Conservation (phyloP, 2,888 invertebrate species). For the Mimachlamys varia region DNA sequence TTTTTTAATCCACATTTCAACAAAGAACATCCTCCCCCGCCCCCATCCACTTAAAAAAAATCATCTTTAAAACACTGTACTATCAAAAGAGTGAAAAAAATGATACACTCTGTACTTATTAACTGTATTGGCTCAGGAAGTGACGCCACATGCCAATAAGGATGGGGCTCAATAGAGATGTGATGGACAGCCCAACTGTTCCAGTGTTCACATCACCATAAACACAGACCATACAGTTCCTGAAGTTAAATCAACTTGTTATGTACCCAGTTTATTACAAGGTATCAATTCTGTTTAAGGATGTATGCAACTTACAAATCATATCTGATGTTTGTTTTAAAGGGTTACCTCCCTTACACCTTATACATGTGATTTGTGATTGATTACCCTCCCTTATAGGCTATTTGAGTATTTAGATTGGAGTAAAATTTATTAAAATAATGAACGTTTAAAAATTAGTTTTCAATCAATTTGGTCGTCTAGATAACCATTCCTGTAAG, state of each 20-base stretch:
- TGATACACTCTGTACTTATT: background rate
- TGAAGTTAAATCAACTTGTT: background rate
- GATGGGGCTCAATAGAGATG: background rate
- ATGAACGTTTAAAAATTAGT: background rate
- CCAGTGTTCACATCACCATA: background rate
- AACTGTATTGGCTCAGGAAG: background rate
- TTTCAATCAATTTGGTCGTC: background rate
- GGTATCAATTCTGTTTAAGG: background rate
- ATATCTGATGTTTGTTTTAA: background rate
- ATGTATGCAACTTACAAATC: background rate
- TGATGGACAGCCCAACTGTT: slow-evolving; percentile 19
- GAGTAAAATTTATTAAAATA: too few species aligned
- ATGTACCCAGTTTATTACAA: background rate
- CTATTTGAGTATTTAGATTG: too few species aligned
- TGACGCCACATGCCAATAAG: background rate
- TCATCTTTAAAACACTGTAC: too few species aligned
- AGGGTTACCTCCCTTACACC: background rate
- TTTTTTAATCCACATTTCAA: background rate
- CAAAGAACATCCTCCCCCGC: too few species aligned
- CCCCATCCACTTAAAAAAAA: too few species aligned
- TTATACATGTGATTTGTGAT: background rate
- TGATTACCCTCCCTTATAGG: too few species aligned
- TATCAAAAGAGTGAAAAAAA: background rate
- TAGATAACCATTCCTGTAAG: background rate
- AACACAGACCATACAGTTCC: background rate